Evolutionary conservation across 2,888 invertebrate genomes (phyloP), one percentile per base, ranked within the genome.

Genomic region (Macrosoma leucophasiata): DNA sequence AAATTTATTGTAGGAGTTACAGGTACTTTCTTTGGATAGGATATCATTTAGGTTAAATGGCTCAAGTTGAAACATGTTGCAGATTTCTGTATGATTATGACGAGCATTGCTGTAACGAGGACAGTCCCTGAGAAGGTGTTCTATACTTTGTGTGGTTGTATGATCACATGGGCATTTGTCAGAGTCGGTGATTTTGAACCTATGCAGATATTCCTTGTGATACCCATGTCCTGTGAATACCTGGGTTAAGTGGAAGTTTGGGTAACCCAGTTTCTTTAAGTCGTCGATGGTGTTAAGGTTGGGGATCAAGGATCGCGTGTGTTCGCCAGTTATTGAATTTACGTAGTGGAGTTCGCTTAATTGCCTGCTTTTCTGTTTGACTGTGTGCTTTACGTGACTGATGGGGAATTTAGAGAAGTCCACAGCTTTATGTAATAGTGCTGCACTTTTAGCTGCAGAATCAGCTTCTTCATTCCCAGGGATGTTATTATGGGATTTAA

Each of bases 381-480:
- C 17, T 2, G 13, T 10, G 7, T 27, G 17, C 17, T 36, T 39
- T 9, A 33, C 21, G 15, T 27, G 33, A 5, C 33, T 36, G 2
- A 43, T 29, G 1, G 43, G 43, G 1, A 39, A 19, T 4, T 22
- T 18, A n/a, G 7, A 1, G 13, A 14, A 39, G 6, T 34, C 36
- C 0, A 18, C 27, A 1, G 9, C 3, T 20, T 21, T 29, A n/a
- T 36, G 39, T 2, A 20, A 9, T 1, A 15, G 3, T 4, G 38
- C 36, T 0, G 43, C 40, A 2, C 13, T 7, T 11, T 41, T 39
- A 4, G 36, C 40, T 2, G 29, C 29, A 2, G 1, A 1, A 18
- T 40, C 43, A 3, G 39, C 43, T 2, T 4, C 12, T 13, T 44
- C 44, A 5, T 44, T 44, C 1, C 44, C 41, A 0, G 3, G 1